Evolutionary conservation across 2,797 vertebrate genomes (phyloP), one percentile per base, ranked within the genome.

Genomic region (Pampus argenteus): DNA sequence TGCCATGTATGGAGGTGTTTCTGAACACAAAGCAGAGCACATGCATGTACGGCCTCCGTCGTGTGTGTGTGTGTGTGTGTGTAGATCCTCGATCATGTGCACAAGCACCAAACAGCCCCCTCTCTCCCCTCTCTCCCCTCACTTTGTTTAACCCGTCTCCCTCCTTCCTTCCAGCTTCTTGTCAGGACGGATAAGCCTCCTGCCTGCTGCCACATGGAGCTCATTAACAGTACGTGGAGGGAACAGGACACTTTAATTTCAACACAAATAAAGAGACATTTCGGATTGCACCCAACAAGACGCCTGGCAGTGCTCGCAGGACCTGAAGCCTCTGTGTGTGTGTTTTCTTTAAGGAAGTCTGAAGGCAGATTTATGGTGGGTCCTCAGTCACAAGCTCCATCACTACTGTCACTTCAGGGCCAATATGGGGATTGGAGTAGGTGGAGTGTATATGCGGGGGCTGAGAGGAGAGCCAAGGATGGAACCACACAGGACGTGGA

Each of bases 201-300:
- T 87, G 86, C 81, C 78, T 74, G 78, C 86, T 81, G 72, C 89
- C 92, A 93, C 91, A 91, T 93, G 90, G 89, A 89, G 88, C 87
- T 87, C 88, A 87, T 93, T 93, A 93, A 81, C 77, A 66, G 83
- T 86, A 90, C 68, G 44, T n/a, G 71, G 85, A 84, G 81, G 82
- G 85, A 87, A 90, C 86, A 88, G 90, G 87, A 89, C 84, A 86
- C 70, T 90, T 92, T 93, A 87, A 90, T 93, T 94, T 94, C 87
- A 90, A 93, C 87, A 87, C 82, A 94, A 93, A 94, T 92, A 91
- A 92, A 90, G 88, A 92, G 86, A 89, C 86, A 90, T 93, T 92
- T 90, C 66, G 47, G 88, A 85, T 91, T 92, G 83, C 78, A 79
- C 87, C 86, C 84, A 83, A 88, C 75, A 71, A 89, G 87, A 86